Evolutionary conservation across 2,888 invertebrate species (phyloP), one percentile per base, ranked within the genome.

Genomic region (Hyposoter didymator): DNA sequence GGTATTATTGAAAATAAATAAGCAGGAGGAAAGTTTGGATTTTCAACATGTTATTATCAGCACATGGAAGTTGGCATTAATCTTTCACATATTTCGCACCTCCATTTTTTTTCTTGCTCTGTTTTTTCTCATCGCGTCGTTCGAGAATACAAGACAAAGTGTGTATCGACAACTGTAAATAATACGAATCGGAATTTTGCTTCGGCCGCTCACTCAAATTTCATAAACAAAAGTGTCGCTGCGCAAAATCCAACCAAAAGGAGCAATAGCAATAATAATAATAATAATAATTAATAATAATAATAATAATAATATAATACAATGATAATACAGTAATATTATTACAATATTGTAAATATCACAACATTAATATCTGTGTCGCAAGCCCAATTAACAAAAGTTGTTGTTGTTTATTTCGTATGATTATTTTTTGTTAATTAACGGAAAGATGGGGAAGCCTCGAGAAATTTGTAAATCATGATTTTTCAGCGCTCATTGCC

Each of bases 341-440:
- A 91, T 90, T 91, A 91, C 90, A 90, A 86, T 88, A 90, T 93
- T 91, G 90, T 92, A 93, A 93, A 93, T 94, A 94, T 94, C 93
- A 93, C 93, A 94, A 93, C 91, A 91, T 92, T 91, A 91, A 92
- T 92, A 92, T 93, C 91, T 88, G 89, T 90, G 90, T 90, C 89
- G 90, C 89, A 88, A 88, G 89, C 88, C 84, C 88, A 89, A 88
- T 83, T 78, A 90, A 89, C 88, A 87, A 90, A 90, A 90, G 87
- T 86, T 87, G 76, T 73, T 69, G 35, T 79, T 59, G 39, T 19
- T 32, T 47, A 59, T 78, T 49, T 17, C 19, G 32, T 32, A 47
- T 81, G 39, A 72, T 49, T n/a, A 62, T 35, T 70, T 32, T 78
- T 69, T 62, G 70, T 78, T 66, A 74, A 78, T 76, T 81, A 64